Evolutionary conservation across 2,888 invertebrate species (phyloP).

Genomic region (Eledona agricola): DNA sequence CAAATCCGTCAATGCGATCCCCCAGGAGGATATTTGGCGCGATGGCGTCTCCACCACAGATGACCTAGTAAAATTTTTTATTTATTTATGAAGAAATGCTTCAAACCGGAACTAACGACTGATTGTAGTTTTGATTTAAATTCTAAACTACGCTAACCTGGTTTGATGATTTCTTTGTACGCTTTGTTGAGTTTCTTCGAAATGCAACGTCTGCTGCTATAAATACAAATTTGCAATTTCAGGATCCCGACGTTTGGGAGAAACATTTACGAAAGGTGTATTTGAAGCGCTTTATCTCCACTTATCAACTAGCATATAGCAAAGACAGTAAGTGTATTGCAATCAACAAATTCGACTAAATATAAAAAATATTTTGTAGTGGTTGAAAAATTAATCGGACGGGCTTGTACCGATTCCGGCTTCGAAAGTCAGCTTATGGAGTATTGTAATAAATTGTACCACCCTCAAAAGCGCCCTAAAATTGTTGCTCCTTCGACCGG

Average conservation of each 20-base stretch:
- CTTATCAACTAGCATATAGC: slow-evolving; percentile 20
- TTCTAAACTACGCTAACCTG: too few relatives aligned
- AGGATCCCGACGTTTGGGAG: slow-evolving; percentile 8
- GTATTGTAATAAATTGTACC: slow-evolving; percentile 9
- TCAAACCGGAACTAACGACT: too few relatives aligned
- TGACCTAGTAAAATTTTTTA: slow-evolving; percentile 4
- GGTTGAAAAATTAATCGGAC: slow-evolving; percentile 6
- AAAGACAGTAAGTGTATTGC: slow-evolving; percentile 14
- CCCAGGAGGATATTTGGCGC: slow-evolving; percentile 15
- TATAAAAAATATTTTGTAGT: slow-evolving; percentile 6
- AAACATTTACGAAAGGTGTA: slow-evolving; percentile 4
- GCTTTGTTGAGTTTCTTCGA: slow-evolving; percentile 8
- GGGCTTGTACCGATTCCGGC: not conserved
- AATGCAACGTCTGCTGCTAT: not conserved
- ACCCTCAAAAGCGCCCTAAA: slow-evolving; percentile 15
- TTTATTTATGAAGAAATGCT: too few relatives aligned
- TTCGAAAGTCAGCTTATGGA: slow-evolving; percentile 25
- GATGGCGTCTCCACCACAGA: slow-evolving; percentile 1
- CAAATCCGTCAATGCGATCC: slow-evolving; percentile 4
- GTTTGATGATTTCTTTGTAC: too few relatives aligned
- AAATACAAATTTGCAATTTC: too few relatives aligned
- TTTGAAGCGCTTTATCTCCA: slow-evolving; percentile 16
- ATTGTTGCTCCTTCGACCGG: slow-evolving; percentile 14
- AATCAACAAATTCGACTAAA: slow-evolving; percentile 1
- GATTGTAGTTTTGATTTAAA: too few relatives aligned